Evolutionary conservation across 2,113 vertebrate species (phyloP).

Genomic region (Cynopterus brachyotis): DNA sequence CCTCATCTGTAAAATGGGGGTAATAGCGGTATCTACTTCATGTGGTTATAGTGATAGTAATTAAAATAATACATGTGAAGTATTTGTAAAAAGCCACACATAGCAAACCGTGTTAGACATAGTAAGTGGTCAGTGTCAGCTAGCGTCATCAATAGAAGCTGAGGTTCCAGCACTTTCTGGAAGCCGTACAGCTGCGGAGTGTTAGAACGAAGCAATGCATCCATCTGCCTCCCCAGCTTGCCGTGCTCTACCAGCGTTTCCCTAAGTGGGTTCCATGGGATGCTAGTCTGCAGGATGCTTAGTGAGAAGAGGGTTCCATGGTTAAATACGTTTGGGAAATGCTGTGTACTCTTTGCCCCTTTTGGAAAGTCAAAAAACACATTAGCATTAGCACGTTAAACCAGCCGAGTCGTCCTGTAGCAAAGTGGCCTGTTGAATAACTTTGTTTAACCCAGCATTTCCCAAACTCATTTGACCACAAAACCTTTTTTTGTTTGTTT

Average conservation of each 20-base stretch:
- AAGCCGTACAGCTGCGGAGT: background rate
- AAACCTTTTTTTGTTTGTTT: conserved; percentile 76
- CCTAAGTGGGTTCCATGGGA: conserved; percentile 75
- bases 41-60: background rate
- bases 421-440: conserved; percentile 28
- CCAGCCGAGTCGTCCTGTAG: conserved; percentile 26
- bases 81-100: background rate
- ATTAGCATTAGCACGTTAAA: background rate
- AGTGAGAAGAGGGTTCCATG: conserved; percentile 77
- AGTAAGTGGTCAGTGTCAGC: background rate
- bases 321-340: conserved; percentile 80
- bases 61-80: background rate
- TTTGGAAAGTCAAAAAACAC: conserved; percentile 19
- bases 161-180: background rate
- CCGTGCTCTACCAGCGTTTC: conserved; percentile 44
- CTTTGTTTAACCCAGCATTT: conserved; percentile 71
- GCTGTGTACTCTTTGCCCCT: conserved; percentile 61
- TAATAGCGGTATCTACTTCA: background rate
- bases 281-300: conserved; percentile 63
- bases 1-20: conserved; percentile 55
- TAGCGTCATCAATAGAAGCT: background rate
- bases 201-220: background rate
- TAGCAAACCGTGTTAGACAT: background rate
- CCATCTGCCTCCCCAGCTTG: background rate
- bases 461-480: conserved; percentile 80